These are phyloP conservation scores for Drosophila maculinotata DNA, from an alignment of 2,888 invertebrate genomes.

Conservation along the genomic window DNA sequence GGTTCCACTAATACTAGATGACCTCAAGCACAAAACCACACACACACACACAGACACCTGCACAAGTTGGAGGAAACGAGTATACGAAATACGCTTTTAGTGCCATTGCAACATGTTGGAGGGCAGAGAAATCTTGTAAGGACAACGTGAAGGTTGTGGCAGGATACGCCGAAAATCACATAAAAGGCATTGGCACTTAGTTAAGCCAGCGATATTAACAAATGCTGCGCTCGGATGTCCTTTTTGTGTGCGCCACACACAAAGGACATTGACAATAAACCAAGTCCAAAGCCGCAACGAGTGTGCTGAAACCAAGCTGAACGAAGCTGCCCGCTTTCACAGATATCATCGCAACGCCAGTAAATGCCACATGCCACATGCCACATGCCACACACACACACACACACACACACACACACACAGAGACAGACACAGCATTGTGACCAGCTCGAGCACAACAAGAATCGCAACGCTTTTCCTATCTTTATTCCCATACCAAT, in stretches of 20 bases:
- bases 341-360: slow-evolving; percentile 60
- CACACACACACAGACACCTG: slow-evolving; percentile 27
- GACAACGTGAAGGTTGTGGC: slow-evolving; percentile 11
- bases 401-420: background rate
- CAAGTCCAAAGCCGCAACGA: slow-evolving; percentile 57
- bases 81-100: slow-evolving; percentile 49
- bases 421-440: slow-evolving; percentile 32
- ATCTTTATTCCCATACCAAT: slow-evolving; percentile 35
- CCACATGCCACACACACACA: slow-evolving; percentile 7
- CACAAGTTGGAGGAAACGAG: slow-evolving; percentile 15
- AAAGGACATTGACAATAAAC: slow-evolving; percentile 58
- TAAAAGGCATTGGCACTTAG: slow-evolving; percentile 79
- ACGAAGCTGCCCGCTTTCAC: slow-evolving; percentile 30
- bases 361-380: slow-evolving; percentile 70
- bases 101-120: slow-evolving; percentile 27
- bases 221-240: slow-evolving; percentile 64
- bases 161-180: slow-evolving; percentile 64
- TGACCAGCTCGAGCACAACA: slow-evolving; percentile 43
- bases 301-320: slow-evolving; percentile 38
- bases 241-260: slow-evolving; percentile 39
- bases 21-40: slow-evolving; percentile 8
- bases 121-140: slow-evolving; percentile 4
- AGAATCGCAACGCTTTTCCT: slow-evolving; percentile 39
- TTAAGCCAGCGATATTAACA: slow-evolving; percentile 78
- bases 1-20: slow-evolving; percentile 18